phyloP scores from a whole-genome alignment of 2,888 invertebrate genomes.

The Oligia latruncula region DNA sequence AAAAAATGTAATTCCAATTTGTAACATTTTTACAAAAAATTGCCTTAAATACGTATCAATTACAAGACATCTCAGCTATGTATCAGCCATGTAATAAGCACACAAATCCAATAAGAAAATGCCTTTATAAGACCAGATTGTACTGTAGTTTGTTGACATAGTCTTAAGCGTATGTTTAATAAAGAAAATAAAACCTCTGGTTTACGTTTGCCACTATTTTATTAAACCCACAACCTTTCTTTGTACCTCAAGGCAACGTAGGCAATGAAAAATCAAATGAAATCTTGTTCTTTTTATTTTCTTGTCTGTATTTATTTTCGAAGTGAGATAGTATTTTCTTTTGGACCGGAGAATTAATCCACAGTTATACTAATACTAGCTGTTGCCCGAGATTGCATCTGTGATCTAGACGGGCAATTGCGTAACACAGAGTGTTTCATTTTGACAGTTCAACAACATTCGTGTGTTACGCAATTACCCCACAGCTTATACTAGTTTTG shows the following conservation, averaged over 20 bases:
- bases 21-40: slow-evolving; percentile 13
- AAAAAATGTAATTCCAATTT: not conserved
- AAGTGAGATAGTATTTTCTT: slow-evolving; percentile 16
- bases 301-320: slow-evolving; percentile 1
- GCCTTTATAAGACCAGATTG: slow-evolving; percentile 34
- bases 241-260: slow-evolving; percentile 17
- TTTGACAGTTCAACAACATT: too few species aligned
- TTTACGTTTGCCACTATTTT: slow-evolving; percentile 61
- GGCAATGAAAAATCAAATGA: slow-evolving; percentile 47
- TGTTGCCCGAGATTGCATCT: too few species aligned
- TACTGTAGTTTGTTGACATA: slow-evolving; percentile 69
- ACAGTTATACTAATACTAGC: not conserved
- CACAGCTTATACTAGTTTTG: too few species aligned
- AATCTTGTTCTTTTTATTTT: slow-evolving; percentile 21
- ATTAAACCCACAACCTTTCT: slow-evolving; percentile 49
- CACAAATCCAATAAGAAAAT: slow-evolving; percentile 55
- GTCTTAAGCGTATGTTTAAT: slow-evolving; percentile 65
- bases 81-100: slow-evolving; percentile 35
- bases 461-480: too few species aligned
- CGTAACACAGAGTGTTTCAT: too few species aligned
- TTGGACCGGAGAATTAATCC: not conserved
- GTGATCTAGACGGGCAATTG: too few species aligned
- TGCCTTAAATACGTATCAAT: not conserved
- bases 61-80: not conserved
- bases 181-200: slow-evolving; percentile 65